These are phyloP conservation scores for Daboia siamensis DNA, from an alignment of 2,113 vertebrate genomes.

Conservation along the genomic window DNA sequence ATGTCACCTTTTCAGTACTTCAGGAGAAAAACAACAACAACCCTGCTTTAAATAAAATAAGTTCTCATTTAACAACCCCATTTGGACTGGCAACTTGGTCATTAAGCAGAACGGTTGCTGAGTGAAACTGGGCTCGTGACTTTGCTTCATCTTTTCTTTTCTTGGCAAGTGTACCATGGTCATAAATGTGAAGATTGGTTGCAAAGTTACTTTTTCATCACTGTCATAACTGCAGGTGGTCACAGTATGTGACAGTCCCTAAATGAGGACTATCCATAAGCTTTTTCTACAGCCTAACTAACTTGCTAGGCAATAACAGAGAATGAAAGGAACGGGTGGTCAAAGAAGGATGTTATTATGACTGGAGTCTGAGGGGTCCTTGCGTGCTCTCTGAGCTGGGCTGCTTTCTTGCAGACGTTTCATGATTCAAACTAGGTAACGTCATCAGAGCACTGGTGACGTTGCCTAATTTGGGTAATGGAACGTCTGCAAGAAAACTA, in stretches of 20 bases:
- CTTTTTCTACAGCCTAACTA: constrained; percentile 30
- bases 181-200: background rate
- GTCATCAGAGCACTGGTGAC: background rate
- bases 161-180: background rate
- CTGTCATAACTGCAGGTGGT: background rate
- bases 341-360: constrained; percentile 45
- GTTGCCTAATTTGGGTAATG: background rate
- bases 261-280: background rate
- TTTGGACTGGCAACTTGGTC: background rate
- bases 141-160: background rate
- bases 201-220: background rate
- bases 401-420: background rate
- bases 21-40: background rate
- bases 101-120: background rate
- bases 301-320: constrained; percentile 42
- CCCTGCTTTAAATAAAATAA: background rate
- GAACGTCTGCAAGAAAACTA: background rate
- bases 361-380: background rate
- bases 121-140: background rate
- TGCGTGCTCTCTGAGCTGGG: background rate
- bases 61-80: background rate
- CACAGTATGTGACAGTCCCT: background rate
- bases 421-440: background rate
- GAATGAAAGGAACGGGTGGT: constrained; percentile 1
- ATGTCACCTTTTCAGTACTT: background rate